Evolutionary conservation across 2,888 invertebrate genomes (phyloP), one percentile per base, ranked within the genome.

Genomic region (Xestia xanthographa): DNA sequence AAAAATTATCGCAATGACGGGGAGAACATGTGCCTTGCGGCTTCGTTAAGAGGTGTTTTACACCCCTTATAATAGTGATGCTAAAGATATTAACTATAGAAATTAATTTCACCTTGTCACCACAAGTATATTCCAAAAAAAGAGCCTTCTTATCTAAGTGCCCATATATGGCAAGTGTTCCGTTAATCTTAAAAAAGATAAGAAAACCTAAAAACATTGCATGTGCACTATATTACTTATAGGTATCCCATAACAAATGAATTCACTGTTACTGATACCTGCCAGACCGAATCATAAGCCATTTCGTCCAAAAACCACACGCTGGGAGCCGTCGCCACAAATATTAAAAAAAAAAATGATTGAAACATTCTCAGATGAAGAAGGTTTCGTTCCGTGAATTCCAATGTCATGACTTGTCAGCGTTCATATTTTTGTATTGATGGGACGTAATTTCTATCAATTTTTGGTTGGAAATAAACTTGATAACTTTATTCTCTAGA

Each of bases 241-340:
- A 53, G 34, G 5, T 41, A 41, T 41, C 17, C 8, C 20, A 66
- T 56, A 29, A 66, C 20, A 66, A 76, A 67, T 48, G 26, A 26
- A 53, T 26, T 62, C 29, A 76, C 53, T 77, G 76, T 81, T 34
- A 82, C 26, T 66, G 20, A 75, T 77, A 82, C 66, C 82, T 82
- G 77, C 48, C 53, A 48, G 20, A 77, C 29, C 50, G 45, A 83
- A 66, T 62, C 22, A 58, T 68, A 14, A 68, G 22, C 45, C 69
- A 69, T 66, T 66, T 22, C 48, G 65, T 53, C 50, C 58, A 65
- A 77, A 82, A 78, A 43, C 78, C 83, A 53, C 70, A 66, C 20
- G 12, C 17, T 34, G 60, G n/a, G 67, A 41, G n/a, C 45, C 63
- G 77, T 34, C 80, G 38, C 63, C 58, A 68, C 34, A 53, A 60